Evolutionary conservation across 2,888 invertebrate species (phyloP), one percentile per base, ranked within the genome.

Genomic region (Rhopalosiphum nymphaeae): DNA sequence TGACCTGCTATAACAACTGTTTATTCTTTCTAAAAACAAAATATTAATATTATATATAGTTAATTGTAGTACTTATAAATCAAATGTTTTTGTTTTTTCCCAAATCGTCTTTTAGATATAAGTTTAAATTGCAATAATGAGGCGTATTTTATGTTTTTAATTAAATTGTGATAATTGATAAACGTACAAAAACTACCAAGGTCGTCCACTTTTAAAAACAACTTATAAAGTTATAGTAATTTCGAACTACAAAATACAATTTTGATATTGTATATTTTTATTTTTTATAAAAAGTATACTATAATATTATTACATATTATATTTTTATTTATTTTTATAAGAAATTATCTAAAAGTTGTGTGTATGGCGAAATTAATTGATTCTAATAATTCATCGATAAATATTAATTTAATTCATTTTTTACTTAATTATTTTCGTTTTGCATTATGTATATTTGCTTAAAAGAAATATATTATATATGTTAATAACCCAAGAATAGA

Each of bases 1-100:
- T 94, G 94, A 94, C 91, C 49, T 67, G 85, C 53, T 42, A 42
- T 49, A 90, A 61, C 36, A 42, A 93, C 61, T 90, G 56, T 89
- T 85, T 88, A 36, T 87, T 92, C 53, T 92, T 78, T 89, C 53
- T 89, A 78, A 42, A 88, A 44, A 91, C n/a, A 11, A 88, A 67
- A 46, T 46, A 91, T 91, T 57, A 46, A 46, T 87, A 36, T 21
- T 53, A n/a, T 46, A 26, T 44, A 57, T 7, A 44, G 44, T 44
- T 7, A 36, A 85, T 87, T 89, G 2, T 25, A 61, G 46, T 57
- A 86, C 21, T 21, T 0, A 21, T 78, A 86, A 57, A 78, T 57
- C 3, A 46, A 86, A 91, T 44, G 9, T 85, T 84, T 56, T 85
- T 91, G 29, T 10, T 91, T 85, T 42, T 91, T 85, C 44, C 10